These are phyloP conservation scores for Theristicus caerulescens DNA, from an alignment of 2,113 vertebrate species.

Conservation along the genomic window DNA sequence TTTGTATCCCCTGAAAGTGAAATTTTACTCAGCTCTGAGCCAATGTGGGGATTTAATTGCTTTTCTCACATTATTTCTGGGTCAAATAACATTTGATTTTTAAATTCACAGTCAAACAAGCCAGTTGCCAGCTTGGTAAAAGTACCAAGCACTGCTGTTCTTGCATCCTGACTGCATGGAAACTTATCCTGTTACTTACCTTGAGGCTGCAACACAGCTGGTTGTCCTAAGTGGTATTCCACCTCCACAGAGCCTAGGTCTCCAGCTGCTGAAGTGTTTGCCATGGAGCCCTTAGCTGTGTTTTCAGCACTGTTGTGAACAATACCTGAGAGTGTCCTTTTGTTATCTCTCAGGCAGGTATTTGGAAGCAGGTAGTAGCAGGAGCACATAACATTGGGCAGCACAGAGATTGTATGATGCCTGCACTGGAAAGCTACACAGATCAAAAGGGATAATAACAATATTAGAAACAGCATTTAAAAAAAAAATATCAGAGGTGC, in stretches of 20 bases:
- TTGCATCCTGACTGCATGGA: background rate
- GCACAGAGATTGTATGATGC: rapidly evolving
- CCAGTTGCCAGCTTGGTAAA: background rate
- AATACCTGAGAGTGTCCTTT: background rate
- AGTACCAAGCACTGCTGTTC: background rate
- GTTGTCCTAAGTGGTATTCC: background rate
- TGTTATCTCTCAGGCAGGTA: background rate
- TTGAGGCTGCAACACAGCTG: rapidly evolving
- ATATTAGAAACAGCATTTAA: background rate
- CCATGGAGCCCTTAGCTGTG: background rate
- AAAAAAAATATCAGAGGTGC: background rate
- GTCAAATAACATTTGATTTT: background rate
- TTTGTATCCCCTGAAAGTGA: background rate
- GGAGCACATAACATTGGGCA: background rate
- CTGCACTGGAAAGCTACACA: background rate
- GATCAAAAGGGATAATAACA: background rate
- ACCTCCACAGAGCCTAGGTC: background rate
- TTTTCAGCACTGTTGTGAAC: background rate
- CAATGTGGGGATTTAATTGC: background rate
- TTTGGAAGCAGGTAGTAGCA: background rate
- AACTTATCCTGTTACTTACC: background rate
- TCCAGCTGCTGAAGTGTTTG: background rate
- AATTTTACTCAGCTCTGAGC: background rate
- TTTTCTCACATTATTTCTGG: background rate
- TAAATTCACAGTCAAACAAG: background rate